Evolutionary conservation across 1,140 invertebrate species (phyloP), one percentile per base, ranked within the genome.

Genomic region (Drosophila prosaltans): DNA sequence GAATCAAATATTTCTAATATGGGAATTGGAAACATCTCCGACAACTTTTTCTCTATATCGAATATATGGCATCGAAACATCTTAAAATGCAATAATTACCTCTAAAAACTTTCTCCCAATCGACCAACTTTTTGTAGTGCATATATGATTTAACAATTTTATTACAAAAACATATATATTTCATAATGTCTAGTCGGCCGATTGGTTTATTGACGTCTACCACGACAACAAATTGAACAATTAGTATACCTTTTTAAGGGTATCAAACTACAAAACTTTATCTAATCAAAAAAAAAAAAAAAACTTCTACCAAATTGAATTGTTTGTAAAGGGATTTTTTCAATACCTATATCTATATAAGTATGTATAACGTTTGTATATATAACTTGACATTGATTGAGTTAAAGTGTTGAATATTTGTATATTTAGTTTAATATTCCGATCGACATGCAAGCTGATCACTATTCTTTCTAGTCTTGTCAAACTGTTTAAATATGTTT

Each of bases 381-480:
- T 43, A 11, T n/a, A 51, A 8, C 3, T 51, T 51, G 45, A 51
- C 45, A 51, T 51, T 51, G 45, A 51, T 51, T 51, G 45, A 48
- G 7, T 48, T 21, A 6, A 7, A 36, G 11, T 43, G 11, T 43
- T n/a, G 11, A 43, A 43, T 43, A 16, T 43, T 43, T 16, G n/a
- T n/a, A 43, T 40, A 40, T 36, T 36, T 5, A 5, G 1, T 36
- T 36, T 6, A 36, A 36, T 36, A 36, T 36, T 36, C 6, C 3
- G 32, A 7, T 36, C 32, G 32, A 36, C 32, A 36, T 6, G 32
- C 6, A 36, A 6, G 32, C 6, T 36, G 32, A 36, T 36, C 32
- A 36, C 32, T 36, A 4, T 36, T 36, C 32, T 6, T 36, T 36
- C 32, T 36, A 36, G 1, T 36, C 3, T 36, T 5, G 6, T 36